These are phyloP conservation scores for Lacerta bilineata DNA, from an alignment of 2,797 vertebrate species.

Conservation along the genomic window DNA sequence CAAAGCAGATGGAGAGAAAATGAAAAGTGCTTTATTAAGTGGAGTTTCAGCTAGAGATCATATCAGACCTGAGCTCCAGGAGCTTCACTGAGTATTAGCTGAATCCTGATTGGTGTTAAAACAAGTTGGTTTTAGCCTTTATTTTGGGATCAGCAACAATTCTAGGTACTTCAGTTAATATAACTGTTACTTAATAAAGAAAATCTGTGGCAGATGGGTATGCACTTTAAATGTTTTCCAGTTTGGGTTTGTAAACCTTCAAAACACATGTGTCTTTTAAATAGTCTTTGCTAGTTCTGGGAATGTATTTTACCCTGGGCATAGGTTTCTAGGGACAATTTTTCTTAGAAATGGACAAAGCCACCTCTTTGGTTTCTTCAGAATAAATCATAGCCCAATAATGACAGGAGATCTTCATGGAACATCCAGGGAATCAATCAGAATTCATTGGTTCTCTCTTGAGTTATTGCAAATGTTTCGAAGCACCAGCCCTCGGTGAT, in stretches of 20 bases:
- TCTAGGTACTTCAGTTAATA: neutral
- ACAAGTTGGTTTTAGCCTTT: neutral
- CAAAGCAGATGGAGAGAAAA: slow-evolving; percentile 15
- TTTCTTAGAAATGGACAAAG: neutral
- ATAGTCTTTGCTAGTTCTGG: neutral
- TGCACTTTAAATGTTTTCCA: neutral
- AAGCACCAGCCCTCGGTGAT: neutral
- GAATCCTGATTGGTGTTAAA: slow-evolving; percentile 15
- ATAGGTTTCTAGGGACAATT: neutral
- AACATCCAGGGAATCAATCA: neutral
- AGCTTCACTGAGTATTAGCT: slow-evolving; percentile 11
- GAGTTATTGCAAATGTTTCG: neutral
- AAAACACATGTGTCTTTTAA: neutral
- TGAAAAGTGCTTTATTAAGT: slow-evolving; percentile 24
- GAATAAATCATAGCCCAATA: neutral
- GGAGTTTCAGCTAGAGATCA: slow-evolving; percentile 23
- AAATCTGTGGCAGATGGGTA: neutral
- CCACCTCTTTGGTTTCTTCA: neutral
- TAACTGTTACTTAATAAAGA: neutral
- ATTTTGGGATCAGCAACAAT: neutral
- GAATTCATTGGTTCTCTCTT: neutral
- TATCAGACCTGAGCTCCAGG: slow-evolving; percentile 8
- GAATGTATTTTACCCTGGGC: neutral
- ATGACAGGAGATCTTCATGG: neutral
- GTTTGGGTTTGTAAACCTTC: neutral